Conservation (phyloP, 2,888 invertebrate genomes). For the Endotricha flammealis region DNA sequence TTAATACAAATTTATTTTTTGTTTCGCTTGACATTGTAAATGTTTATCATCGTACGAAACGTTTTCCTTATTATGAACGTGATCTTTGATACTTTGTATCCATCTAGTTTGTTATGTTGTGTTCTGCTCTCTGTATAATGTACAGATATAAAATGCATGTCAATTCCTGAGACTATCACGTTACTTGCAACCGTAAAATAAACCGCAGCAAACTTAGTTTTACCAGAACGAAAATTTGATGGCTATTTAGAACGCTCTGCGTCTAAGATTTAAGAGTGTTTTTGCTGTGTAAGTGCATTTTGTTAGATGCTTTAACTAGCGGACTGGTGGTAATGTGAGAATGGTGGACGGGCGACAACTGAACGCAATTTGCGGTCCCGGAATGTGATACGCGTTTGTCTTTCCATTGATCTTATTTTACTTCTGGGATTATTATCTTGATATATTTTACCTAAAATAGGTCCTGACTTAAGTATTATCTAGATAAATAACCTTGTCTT, state of each 20-base stretch:
- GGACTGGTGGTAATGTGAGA: constrained; percentile 47
- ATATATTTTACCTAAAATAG: no score
- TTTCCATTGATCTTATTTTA: constrained; percentile 33
- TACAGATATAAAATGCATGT: constrained; percentile 26
- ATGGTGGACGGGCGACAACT: constrained; percentile 40
- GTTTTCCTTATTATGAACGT: neutral
- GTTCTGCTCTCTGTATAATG: constrained; percentile 8
- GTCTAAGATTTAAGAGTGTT: constrained; percentile 28
- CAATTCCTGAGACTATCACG: constrained; percentile 28
- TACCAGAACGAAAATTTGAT: constrained; percentile 16
- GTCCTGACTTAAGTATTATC: no score
- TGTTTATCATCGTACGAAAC: neutral
- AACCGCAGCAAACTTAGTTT: constrained; percentile 27
- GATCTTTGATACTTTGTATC: constrained; percentile 3
- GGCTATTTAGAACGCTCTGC: constrained; percentile 22
- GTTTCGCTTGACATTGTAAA: neutral
- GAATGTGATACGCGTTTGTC: constrained; percentile 41
- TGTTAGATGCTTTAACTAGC: constrained; percentile 29
- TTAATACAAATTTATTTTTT: neutral
- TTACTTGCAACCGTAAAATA: constrained; percentile 38
- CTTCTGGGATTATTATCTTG: constrained; percentile 8
- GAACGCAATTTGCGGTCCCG: constrained; percentile 46
- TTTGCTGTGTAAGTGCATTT: constrained; percentile 28
- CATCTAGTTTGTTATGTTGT: constrained; percentile 17
- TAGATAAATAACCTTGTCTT: no score